These are phyloP conservation scores for Tetanocera ferruginea DNA, from an alignment of 2,888 invertebrate genomes.

Conservation along the genomic window DNA sequence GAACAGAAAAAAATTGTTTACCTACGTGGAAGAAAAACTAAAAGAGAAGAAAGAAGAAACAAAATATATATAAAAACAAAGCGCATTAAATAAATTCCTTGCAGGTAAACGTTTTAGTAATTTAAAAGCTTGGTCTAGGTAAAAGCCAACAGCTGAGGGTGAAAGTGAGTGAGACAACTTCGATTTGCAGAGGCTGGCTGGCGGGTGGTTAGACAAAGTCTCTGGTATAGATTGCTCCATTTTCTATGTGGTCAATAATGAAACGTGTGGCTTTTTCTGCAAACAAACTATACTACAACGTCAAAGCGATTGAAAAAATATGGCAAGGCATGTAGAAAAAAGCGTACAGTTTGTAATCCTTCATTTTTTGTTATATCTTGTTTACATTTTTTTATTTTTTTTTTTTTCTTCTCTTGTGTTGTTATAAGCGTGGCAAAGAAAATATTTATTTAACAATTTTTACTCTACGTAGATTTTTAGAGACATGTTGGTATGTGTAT, in stretches of 20 bases:
- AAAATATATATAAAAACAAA: not conserved
- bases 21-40: not conserved
- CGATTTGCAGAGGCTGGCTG: not conserved
- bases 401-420: not conserved
- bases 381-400: not conserved
- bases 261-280: constrained; percentile 26
- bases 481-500: not conserved
- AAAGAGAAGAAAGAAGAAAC: not conserved
- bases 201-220: too few relatives aligned
- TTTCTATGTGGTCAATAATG: constrained; percentile 4
- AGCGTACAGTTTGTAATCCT: not conserved
- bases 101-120: constrained; percentile 44
- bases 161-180: not conserved
- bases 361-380: not conserved
- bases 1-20: constrained; percentile 14
- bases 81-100: constrained; percentile 46
- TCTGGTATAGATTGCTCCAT: too few relatives aligned
- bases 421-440: not conserved
- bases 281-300: constrained; percentile 12
- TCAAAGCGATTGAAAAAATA: not conserved
- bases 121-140: constrained; percentile 26
- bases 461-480: not conserved
- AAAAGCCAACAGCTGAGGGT: not conserved
- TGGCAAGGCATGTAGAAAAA: not conserved
- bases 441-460: constrained; percentile 27